Base-by-base conservation (phyloP, 2,113 vertebrate species). In the Antigone vipio region DNA sequence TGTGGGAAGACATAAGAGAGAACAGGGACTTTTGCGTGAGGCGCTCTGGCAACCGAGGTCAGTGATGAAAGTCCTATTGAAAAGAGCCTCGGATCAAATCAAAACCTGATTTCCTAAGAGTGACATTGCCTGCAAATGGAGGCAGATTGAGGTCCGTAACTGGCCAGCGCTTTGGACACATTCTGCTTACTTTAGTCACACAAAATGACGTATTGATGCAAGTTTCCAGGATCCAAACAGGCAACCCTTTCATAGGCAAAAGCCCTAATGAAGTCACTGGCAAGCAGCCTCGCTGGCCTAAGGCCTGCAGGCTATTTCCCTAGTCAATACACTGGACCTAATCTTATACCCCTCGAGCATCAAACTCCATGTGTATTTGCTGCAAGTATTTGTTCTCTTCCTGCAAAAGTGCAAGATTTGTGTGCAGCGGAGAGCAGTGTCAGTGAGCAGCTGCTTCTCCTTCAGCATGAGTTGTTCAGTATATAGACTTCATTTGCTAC, bases 251-350 rank as follows among this genome's bases (percentile, higher is more conserved):
- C 94, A 95, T 79, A 94, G 71, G 93, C 81, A 95, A 96, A 91
- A 93, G 77, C 85, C 53, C 84, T 97, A 95, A 96, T 95, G 96
- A 97, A 97, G 95, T 95, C 94, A 97, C 89, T 94, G 93, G 94
- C 97, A 97, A 15, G 18, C 62, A 97, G 91, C 93, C 95, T 95
- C 3, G 1, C 89, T 96, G 95, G 94, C 93, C 91, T 80, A 47
- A 68, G 81, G 92, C 91, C 94, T 95, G 81, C 81, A 79, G 84
- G 78, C 92, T 95, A 42, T 91, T 97, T 95, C 91, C 27, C 84
- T 82, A 96, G 95, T 97, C 92, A 96, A 95, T 97, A 93, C 87
- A 85, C 92, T 67, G 84, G 62, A 95, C 94, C 87, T 97, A 93
- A 96, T 97, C 92, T 92, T 92, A 95, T 88, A 96, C 78, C 89